These are phyloP conservation scores for Thelaira solivaga DNA, from an alignment of 2,888 invertebrate species.

Conservation along the genomic window DNA sequence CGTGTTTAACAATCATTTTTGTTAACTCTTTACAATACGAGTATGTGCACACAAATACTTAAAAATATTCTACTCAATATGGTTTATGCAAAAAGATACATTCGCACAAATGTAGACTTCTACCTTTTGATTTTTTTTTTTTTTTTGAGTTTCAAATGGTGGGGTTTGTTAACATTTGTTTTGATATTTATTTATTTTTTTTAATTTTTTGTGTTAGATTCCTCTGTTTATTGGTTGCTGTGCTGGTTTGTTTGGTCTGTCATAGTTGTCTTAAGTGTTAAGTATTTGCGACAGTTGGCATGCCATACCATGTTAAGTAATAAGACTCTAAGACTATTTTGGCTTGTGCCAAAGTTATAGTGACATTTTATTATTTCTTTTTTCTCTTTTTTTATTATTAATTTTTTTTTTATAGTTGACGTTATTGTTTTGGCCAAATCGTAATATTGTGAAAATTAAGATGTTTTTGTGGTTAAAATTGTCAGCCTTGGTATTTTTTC, in stretches of 20 bases:
- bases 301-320: slow-evolving; percentile 61
- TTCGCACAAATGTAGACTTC: slow-evolving; percentile 8
- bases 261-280: slow-evolving; percentile 62
- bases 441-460: slow-evolving; percentile 46
- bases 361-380: slow-evolving; percentile 29
- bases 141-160: slow-evolving; percentile 48
- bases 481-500: slow-evolving; percentile 23
- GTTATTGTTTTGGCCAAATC: slow-evolving; percentile 50
- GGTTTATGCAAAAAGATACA: too few species aligned
- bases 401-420: slow-evolving; percentile 19
- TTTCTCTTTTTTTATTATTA: slow-evolving; percentile 2
- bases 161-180: not conserved
- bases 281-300: slow-evolving; percentile 62
- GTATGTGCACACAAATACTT: too few species aligned
- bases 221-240: not conserved
- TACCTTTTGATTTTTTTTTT: slow-evolving; percentile 30
- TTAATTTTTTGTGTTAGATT: not conserved
- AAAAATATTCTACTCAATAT: too few species aligned
- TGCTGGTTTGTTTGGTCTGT: slow-evolving; percentile 47
- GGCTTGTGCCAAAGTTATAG: slow-evolving; percentile 61
- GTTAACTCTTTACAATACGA: slow-evolving; percentile 14
- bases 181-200: slow-evolving; percentile 10
- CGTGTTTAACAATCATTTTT: slow-evolving; percentile 65
- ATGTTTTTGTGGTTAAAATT: slow-evolving; percentile 41
- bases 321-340: slow-evolving; percentile 55